Percentiles rank a stretch among this genome's conserved stretches.
phyloP scores from a whole-genome alignment of 2,888 invertebrate genomes.

The Doris montereyensis region DNA sequence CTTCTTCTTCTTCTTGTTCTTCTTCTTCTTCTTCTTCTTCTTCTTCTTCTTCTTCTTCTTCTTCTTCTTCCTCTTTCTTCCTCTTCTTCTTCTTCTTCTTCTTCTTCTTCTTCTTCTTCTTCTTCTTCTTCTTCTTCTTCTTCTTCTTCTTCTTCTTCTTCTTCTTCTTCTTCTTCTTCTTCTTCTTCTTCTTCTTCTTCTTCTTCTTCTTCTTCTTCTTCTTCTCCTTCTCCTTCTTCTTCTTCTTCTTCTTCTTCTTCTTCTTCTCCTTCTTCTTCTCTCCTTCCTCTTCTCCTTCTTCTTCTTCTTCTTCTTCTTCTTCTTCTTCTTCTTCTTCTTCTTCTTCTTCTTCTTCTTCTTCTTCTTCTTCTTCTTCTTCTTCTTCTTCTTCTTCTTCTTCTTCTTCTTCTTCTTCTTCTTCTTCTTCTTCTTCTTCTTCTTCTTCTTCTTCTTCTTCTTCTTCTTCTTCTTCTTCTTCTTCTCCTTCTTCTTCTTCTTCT shows the following conservation, averaged over 20 bases:
- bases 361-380: neutral
- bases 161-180: no score
- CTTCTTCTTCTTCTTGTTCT: no score
- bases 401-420: neutral
- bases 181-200: no score
- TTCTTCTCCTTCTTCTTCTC: neutral
- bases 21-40: no score
- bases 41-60: no score
- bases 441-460: neutral
- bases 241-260: slow-evolving; percentile 1
- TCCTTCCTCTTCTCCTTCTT: slow-evolving; percentile 7
- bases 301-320: slow-evolving; percentile 13
- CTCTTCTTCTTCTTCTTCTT: no score
- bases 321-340: slow-evolving; percentile 5
- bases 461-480: neutral
- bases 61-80: no score
- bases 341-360: neutral
- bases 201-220: neutral
- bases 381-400: neutral
- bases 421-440: slow-evolving; percentile 1
- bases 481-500: neutral
- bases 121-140: no score
- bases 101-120: no score
- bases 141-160: no score
- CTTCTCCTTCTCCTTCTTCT: slow-evolving; percentile 1